A percentile compares a stretch with the other conserved stretches of the same genome.
Evolutionary conservation across 2,113 vertebrate species (phyloP).

Genomic region (Brachypteracias leptosomus): DNA sequence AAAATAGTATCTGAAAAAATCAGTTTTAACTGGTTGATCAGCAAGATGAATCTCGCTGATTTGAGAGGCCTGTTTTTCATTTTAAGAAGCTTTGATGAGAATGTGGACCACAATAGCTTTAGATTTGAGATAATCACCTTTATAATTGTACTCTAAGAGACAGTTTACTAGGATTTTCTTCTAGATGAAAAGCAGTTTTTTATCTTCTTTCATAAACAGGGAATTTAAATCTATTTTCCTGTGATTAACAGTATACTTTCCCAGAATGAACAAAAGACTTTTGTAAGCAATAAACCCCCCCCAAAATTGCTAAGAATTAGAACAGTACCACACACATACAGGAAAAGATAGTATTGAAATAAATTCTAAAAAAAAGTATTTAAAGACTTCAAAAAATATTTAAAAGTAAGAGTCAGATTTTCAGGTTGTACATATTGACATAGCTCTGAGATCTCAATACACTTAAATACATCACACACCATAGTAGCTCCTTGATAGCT

Average conservation of each 20-base stretch:
- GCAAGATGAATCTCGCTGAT: no score
- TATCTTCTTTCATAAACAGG: not conserved
- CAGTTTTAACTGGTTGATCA: not conserved
- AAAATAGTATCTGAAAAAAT: fast-evolving
- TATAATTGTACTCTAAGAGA: not conserved
- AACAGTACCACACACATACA: not conserved
- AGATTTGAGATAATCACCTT: not conserved
- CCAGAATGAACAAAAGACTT: constrained; percentile 3
- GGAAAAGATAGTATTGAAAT: not conserved
- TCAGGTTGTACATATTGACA: not conserved
- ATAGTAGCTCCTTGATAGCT: not conserved
- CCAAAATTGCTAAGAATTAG: no score
- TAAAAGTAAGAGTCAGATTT: not conserved
- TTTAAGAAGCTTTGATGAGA: not conserved
- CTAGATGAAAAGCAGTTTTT: not conserved
- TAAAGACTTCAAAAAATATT: not conserved
- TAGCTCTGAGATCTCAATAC: not conserved
- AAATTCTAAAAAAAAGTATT: not conserved
- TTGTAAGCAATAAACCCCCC: not conserved
- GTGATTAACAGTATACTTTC: not conserved
- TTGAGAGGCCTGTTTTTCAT: not conserved
- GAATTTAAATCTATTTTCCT: constrained; percentile 5
- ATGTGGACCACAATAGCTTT: not conserved
- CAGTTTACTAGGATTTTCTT: not conserved
- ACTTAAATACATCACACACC: not conserved